Conservation (phyloP, 1,140 invertebrate genomes). For the Ceratina japonica region DNA sequence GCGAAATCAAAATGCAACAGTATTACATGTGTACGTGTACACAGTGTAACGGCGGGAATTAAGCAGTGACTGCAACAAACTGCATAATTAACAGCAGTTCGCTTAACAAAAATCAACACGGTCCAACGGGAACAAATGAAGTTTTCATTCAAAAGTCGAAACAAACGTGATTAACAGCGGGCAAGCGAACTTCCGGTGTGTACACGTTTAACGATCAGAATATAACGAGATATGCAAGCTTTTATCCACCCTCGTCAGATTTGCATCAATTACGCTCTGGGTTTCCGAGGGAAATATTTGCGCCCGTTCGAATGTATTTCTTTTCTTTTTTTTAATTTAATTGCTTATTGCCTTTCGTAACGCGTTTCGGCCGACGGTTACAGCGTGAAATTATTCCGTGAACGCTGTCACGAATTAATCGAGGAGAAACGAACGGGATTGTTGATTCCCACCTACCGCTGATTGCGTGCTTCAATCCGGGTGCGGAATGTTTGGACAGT, state of each 20-base stretch:
- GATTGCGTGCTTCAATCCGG: constrained; percentile 21
- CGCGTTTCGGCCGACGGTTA: background rate
- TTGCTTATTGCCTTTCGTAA: background rate
- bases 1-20: too few relatives aligned
- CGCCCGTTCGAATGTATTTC: background rate
- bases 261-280: background rate
- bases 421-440: background rate
- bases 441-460: constrained; percentile 5
- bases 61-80: background rate
- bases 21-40: too few relatives aligned
- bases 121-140: background rate
- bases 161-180: background rate
- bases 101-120: background rate
- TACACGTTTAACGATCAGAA: background rate
- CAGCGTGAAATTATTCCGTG: background rate
- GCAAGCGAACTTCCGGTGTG: background rate
- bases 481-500: background rate
- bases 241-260: background rate
- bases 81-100: background rate
- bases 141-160: background rate
- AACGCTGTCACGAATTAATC: background rate
- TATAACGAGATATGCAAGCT: constrained; percentile 8
- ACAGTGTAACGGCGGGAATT: background rate
- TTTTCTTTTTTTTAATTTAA: background rate
- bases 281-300: background rate